phyloP scores from a whole-genome alignment of 2,888 invertebrate genomes.

The Pyrocoelia pectoralis region DNA sequence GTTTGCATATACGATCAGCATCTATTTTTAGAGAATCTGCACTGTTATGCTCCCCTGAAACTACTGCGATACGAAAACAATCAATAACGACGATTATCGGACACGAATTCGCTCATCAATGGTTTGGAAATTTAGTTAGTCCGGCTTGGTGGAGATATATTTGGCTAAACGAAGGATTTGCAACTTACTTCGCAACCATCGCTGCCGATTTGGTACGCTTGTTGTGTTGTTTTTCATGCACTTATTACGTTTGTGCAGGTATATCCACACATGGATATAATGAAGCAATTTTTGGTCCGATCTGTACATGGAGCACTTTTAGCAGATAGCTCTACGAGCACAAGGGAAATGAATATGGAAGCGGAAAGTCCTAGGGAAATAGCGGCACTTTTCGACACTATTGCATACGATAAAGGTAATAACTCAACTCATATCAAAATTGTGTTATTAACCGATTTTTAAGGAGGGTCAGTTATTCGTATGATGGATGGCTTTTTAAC shows the following conservation, averaged over 20 bases:
- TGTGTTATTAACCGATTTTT: background rate
- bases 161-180: slow-evolving; percentile 64
- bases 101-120: slow-evolving; percentile 66
- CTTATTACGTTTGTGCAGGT: background rate
- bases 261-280: background rate
- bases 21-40: background rate
- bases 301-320: background rate
- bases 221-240: too few relatives aligned
- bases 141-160: slow-evolving; percentile 57
- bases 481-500: background rate
- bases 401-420: slow-evolving; percentile 1
- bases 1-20: background rate
- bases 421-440: too few relatives aligned
- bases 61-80: background rate
- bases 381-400: slow-evolving; percentile 18
- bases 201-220: background rate
- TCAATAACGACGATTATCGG: slow-evolving; percentile 49
- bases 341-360: background rate
- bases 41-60: slow-evolving; percentile 24
- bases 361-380: background rate
- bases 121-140: slow-evolving; percentile 61
- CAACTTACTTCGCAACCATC: slow-evolving; percentile 57
- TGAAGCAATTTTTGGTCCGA: background rate
- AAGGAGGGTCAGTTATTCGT: background rate
- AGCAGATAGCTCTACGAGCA: background rate